Percentiles rank a stretch among this genome's conserved stretches.
These are phyloP conservation scores for Notothenia rossii DNA, from an alignment of 2,113 vertebrate genomes.

Conservation along the genomic window DNA sequence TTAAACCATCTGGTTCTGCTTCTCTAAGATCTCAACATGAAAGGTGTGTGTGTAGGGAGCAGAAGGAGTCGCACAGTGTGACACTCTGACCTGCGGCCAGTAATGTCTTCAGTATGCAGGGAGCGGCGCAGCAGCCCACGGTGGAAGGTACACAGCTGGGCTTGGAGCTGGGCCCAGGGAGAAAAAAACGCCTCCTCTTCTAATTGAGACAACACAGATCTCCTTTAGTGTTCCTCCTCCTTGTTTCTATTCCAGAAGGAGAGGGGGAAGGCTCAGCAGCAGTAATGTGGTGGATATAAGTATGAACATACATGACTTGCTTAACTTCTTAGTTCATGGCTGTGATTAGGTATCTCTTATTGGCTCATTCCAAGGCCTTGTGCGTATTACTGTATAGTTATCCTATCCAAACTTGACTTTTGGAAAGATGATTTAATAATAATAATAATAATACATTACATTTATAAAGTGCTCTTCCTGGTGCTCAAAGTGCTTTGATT, in stretches of 20 bases:
- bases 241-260: slow-evolving; percentile 48
- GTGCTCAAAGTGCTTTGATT: not conserved
- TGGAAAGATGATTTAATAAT: not conserved
- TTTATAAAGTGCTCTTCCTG: no score
- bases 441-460: no score
- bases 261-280: slow-evolving; percentile 25
- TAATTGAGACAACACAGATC: slow-evolving; percentile 75
- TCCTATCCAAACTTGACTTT: not conserved
- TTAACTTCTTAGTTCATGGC: not conserved
- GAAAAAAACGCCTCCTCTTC: slow-evolving; percentile 68
- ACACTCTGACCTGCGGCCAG: slow-evolving; percentile 74
- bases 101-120: slow-evolving; percentile 81
- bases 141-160: slow-evolving; percentile 77
- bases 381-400: no score
- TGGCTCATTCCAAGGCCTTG: not conserved
- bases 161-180: slow-evolving; percentile 71
- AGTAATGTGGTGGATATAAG: not conserved
- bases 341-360: not conserved
- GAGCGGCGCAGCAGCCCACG: slow-evolving; percentile 72
- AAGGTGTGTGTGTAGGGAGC: slow-evolving; percentile 43
- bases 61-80: slow-evolving; percentile 55
- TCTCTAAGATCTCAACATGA: slow-evolving; percentile 51
- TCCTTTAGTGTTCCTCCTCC: slow-evolving; percentile 61
- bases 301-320: not conserved
- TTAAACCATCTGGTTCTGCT: slow-evolving; percentile 60